Evolutionary conservation across 2,888 invertebrate genomes (phyloP).

Genomic region (Zaprionus bogoriensis): DNA sequence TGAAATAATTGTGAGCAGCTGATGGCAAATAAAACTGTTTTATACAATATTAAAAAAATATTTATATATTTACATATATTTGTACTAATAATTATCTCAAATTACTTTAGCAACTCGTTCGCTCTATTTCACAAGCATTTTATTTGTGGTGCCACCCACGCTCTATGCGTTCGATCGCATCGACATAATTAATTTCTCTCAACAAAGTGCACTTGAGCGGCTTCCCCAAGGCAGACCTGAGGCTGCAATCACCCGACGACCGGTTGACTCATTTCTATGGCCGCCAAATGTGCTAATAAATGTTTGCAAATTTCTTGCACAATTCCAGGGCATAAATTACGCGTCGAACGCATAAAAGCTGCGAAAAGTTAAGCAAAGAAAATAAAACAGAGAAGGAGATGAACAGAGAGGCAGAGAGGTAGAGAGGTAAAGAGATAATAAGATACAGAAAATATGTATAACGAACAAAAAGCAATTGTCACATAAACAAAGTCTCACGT

Average conservation of each 20-base stretch:
- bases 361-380: slow-evolving; percentile 23
- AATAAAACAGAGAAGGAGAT: slow-evolving; percentile 6
- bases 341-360: slow-evolving; percentile 54
- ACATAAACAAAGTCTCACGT: slow-evolving; percentile 76
- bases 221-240: slow-evolving; percentile 14
- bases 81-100: too few relatives aligned
- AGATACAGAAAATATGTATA: slow-evolving; percentile 49
- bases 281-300: slow-evolving; percentile 38
- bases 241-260: not conserved
- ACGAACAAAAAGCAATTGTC: slow-evolving; percentile 75
- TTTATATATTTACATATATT: too few relatives aligned
- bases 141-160: too few relatives aligned
- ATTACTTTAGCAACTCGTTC: too few relatives aligned
- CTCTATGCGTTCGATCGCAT: too few relatives aligned
- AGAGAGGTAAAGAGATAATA: slow-evolving; percentile 36
- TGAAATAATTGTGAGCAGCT: too few relatives aligned
- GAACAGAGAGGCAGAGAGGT: not conserved
- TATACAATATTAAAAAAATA: too few relatives aligned
- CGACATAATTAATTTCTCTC: slow-evolving; percentile 5
- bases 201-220: slow-evolving; percentile 34
- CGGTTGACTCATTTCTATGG: slow-evolving; percentile 42
- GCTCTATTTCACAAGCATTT: too few relatives aligned
- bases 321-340: slow-evolving; percentile 69
- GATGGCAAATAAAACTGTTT: too few relatives aligned
- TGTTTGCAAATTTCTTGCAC: slow-evolving; percentile 69